A percentile compares a stretch with the other conserved stretches of the same genome.
Evolutionary conservation across 2,113 vertebrate species (phyloP).

Genomic region (Osmerus eperlanus): DNA sequence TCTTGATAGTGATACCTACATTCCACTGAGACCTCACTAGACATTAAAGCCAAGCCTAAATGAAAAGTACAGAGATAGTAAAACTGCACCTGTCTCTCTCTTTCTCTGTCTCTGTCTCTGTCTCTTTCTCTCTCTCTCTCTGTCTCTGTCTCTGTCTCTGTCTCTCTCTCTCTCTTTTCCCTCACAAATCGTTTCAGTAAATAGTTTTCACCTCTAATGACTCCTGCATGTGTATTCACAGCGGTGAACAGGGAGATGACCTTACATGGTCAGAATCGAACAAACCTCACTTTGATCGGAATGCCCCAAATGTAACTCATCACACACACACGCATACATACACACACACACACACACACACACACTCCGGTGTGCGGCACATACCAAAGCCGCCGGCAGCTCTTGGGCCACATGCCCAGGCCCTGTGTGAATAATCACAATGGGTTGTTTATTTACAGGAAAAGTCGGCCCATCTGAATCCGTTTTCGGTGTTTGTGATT

Average conservation of each 20-base stretch:
- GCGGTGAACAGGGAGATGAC: neutral
- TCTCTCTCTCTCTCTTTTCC: too few relatives aligned
- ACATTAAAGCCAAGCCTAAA: too few relatives aligned
- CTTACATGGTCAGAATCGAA: neutral
- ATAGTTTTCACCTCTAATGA: too few relatives aligned
- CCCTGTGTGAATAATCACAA: neutral
- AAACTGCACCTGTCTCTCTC: too few relatives aligned
- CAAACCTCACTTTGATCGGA: neutral
- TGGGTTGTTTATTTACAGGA: constrained; percentile 5
- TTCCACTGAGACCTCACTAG: too few relatives aligned
- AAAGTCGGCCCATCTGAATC: neutral
- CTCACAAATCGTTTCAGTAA: too few relatives aligned
- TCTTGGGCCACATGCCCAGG: neutral
- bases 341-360: neutral
- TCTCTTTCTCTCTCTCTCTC: too few relatives aligned
- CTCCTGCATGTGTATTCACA: neutral
- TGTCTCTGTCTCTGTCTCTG: too few relatives aligned
- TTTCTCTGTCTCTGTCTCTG: too few relatives aligned
- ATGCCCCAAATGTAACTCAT: neutral
- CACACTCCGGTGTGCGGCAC: neutral
- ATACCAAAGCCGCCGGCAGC: neutral
- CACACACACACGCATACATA: neutral
- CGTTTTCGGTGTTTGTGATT: neutral
- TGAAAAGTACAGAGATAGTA: too few relatives aligned
- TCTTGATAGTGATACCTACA: too few relatives aligned